A percentile compares a stretch with the other conserved stretches of the same genome.
Conservation (phyloP, 2,888 invertebrate species). For the Leptopilina drosophilae region DNA sequence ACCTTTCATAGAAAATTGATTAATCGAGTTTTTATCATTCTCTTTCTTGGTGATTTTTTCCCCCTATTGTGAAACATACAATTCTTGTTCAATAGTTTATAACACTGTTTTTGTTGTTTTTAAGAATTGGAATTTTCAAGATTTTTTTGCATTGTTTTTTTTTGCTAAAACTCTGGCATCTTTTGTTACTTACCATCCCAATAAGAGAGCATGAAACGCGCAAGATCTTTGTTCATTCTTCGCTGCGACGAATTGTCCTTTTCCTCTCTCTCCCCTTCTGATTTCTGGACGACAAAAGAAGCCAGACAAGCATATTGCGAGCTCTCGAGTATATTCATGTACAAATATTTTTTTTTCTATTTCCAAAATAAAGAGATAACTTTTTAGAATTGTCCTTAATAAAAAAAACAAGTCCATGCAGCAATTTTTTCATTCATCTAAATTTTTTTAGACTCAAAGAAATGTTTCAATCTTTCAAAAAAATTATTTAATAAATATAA, state of each 20-base stretch:
- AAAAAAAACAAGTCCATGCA: not conserved
- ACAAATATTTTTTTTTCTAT: not conserved
- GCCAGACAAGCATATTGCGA: conserved; percentile 21
- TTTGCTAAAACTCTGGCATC: not conserved
- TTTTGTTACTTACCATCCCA: not conserved
- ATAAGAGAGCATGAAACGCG: conserved; percentile 28
- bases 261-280: conserved; percentile 36
- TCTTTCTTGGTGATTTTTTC: not conserved
- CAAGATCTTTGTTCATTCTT: conserved; percentile 44
- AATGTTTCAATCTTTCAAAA: too few species aligned
- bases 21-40: not conserved
- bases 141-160: not conserved
- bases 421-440: not conserved
- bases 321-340: not conserved
- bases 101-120: not conserved
- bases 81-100: not conserved
- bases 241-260: conserved; percentile 45
- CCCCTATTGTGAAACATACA: not conserved
- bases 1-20: not conserved
- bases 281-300: conserved; percentile 31
- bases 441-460: not conserved
- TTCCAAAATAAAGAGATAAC: not conserved
- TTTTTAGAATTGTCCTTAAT: not conserved
- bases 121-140: not conserved
- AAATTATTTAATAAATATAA: too few species aligned